Evolutionary conservation across 1,140 invertebrate genomes (phyloP), one percentile per base, ranked within the genome.

Genomic region (Bombus fervidus): DNA sequence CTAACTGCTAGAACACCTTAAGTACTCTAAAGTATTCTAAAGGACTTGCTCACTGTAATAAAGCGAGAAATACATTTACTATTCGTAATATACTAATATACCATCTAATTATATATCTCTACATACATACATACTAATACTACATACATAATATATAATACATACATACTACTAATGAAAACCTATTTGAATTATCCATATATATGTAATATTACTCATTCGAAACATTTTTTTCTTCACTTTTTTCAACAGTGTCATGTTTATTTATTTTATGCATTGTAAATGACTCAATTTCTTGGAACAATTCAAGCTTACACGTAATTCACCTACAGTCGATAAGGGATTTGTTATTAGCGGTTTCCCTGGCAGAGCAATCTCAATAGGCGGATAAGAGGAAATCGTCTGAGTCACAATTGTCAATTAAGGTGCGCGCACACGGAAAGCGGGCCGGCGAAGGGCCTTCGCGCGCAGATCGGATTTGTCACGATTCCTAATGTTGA

Each of bases 401-500:
- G 85, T 37, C 64, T 83, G 87, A 89, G 74, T 71, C 81, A 89
- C 85, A 90, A 90, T 90, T 90, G 86, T 84, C 88, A 87, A 90
- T 90, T 90, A 90, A 89, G 87, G 76, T 80, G 84, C 66, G 88
- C 85, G 76, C 31, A 64, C 80, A 86, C 66, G 37, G 41, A 79
- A 43, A 66, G 2, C 25, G 25, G 12, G 47, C 57, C 69, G 75
- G 1, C n/a, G 74, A 82, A 66, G 81, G 82, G 62, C 76, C 72
- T 83, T 78, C 72, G 85, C 84, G 83, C 83, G 75, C 59, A 93
- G 93, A 94, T 95, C 93, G 92, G 94, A 94, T 95, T 95, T 95
- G 94, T 95, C 94, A 95, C 93, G 93, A 94, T 93, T 94, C 89
- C 90, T 94, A 93, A 94, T 94, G 92, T 90, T 92, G 92, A 94